Conservation (phyloP, 2,797 vertebrate species). For the Sebastiscus albofasciatus region DNA sequence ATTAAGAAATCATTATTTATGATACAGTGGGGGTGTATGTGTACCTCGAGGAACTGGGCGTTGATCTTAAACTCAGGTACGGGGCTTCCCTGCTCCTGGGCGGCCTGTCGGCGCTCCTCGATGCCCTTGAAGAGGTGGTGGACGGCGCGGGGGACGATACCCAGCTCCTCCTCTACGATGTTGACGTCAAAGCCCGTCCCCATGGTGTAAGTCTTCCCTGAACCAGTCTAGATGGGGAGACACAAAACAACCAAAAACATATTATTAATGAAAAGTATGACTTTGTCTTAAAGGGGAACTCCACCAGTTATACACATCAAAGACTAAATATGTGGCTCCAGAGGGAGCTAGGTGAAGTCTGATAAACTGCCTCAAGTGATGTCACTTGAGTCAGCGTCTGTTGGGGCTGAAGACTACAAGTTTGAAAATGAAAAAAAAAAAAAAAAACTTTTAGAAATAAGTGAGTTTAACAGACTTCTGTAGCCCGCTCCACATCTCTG, state of each 20-base stretch:
- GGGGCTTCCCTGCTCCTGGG: slow-evolving; percentile 88
- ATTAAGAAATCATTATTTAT: not conserved
- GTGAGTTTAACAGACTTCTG: no score
- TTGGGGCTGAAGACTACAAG: no score
- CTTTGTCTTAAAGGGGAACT: not conserved
- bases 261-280: not conserved
- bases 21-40: slow-evolving; percentile 63
- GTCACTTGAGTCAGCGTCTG: not conserved
- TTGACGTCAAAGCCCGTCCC: slow-evolving; percentile 95
- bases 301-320: not conserved
- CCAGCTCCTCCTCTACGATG: slow-evolving; percentile 87
- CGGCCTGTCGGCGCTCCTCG: slow-evolving; percentile 87
- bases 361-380: not conserved
- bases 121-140: slow-evolving; percentile 91
- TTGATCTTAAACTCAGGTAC: slow-evolving; percentile 96
- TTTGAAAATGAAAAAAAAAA: not conserved
- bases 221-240: slow-evolving; percentile 85
- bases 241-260: not conserved
- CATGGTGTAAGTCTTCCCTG: slow-evolving; percentile 97
- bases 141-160: slow-evolving; percentile 92
- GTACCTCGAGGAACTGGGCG: slow-evolving; percentile 95
- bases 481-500: no score
- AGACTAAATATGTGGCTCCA: not conserved
- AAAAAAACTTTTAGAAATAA: no score
- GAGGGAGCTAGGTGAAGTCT: not conserved